Conservation (phyloP, 2,797 vertebrate genomes). For the Masticophis lateralis region DNA sequence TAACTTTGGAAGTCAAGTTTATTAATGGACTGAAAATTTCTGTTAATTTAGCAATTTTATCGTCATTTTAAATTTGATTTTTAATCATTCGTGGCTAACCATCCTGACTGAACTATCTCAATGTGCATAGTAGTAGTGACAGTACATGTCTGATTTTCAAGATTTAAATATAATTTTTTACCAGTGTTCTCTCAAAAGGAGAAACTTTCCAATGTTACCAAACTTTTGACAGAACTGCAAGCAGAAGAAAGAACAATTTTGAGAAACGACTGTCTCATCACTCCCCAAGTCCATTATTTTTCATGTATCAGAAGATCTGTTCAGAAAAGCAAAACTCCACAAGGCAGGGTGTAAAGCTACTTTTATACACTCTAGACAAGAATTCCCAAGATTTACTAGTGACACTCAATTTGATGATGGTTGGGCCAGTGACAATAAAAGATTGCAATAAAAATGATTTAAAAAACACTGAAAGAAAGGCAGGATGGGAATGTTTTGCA, state of each 20-base stretch:
- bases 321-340: conserved; percentile 24
- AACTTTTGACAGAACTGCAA: background rate
- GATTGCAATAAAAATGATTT: conserved; percentile 29
- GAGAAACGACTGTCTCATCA: background rate
- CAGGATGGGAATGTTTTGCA: conserved; percentile 23
- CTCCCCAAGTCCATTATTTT: conserved; percentile 26
- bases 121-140: background rate
- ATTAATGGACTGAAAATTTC: background rate
- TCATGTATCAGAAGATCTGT: conserved; percentile 23
- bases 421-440: conserved; percentile 26
- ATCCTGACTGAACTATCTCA: background rate
- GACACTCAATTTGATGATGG: conserved; percentile 21
- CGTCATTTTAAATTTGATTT: background rate
- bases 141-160: background rate
- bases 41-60: background rate
- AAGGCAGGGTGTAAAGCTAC: conserved; percentile 42
- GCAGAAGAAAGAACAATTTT: conserved; percentile 6
- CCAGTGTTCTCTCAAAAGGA: background rate
- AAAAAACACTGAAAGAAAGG: background rate
- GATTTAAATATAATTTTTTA: background rate
- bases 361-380: conserved; percentile 25
- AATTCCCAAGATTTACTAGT: conserved; percentile 35
- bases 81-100: background rate
- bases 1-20: background rate
- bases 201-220: background rate